Conservation (phyloP, 2,113 vertebrate genomes). For the Tragelaphus strepsiceros region DNA sequence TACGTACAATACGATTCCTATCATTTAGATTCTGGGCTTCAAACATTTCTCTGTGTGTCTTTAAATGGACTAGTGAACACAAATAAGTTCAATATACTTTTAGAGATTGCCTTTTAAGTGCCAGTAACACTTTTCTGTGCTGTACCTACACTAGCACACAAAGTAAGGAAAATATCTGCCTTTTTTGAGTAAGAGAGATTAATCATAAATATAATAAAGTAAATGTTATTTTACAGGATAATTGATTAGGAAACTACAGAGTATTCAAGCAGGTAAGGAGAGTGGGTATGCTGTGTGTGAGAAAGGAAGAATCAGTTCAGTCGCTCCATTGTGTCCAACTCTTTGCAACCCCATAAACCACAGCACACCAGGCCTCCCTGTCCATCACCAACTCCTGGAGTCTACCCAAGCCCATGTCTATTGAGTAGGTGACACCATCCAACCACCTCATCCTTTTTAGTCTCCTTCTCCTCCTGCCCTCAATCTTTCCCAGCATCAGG, state of each 20-base stretch:
- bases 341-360: no score
- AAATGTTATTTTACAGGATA: neutral
- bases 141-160: neutral
- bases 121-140: no score
- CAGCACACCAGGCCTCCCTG: no score
- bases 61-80: neutral
- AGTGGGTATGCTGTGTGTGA: neutral
- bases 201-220: neutral
- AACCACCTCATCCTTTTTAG: no score
- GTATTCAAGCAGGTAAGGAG: neutral
- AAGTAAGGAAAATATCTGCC: neutral
- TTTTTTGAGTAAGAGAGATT: neutral
- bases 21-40: neutral
- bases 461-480: no score
- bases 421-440: no score
- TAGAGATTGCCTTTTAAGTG: neutral
- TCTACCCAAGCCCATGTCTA: no score
- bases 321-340: no score
- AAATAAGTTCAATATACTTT: neutral
- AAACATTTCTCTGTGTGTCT: neutral
- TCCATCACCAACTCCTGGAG: no score
- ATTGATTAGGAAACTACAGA: neutral
- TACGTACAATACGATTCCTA: fast-evolving
- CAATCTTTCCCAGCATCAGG: no score
- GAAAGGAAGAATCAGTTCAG: neutral